Conservation (phyloP, 2,888 invertebrate genomes). For the Polydrusus cervinus region DNA sequence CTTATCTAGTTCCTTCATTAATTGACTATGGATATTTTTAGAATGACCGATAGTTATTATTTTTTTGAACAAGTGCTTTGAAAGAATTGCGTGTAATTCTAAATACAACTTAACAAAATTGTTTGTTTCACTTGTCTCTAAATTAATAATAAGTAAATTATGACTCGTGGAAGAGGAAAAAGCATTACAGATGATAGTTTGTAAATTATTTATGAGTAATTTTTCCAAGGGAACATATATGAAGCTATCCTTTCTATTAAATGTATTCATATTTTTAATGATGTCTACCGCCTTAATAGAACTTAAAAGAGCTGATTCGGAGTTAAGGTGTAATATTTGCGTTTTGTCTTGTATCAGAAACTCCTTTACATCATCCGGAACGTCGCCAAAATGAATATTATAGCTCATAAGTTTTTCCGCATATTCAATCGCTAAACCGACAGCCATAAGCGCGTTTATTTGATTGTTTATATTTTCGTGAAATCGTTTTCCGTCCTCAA, state of each 20-base stretch:
- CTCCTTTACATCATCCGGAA: not conserved
- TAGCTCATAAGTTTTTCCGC: conserved; percentile 34
- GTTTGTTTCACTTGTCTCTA: not conserved
- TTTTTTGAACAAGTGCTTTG: too few relatives aligned
- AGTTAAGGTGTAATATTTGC: conserved; percentile 16
- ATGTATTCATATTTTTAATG: conserved; percentile 9
- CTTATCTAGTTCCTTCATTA: too few relatives aligned
- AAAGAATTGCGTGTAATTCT: too few relatives aligned
- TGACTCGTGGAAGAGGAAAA: conserved; percentile 21
- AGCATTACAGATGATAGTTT: conserved; percentile 12
- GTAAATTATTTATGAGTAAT: conserved; percentile 2
- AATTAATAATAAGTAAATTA: conserved; percentile 39
- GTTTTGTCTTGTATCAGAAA: not conserved
- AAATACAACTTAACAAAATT: too few relatives aligned
- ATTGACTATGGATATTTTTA: too few relatives aligned
- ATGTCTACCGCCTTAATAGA: conserved; percentile 31
- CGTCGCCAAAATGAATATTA: conserved; percentile 1
- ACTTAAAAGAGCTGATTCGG: conserved; percentile 22
- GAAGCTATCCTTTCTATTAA: conserved; percentile 22
- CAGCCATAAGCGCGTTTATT: conserved; percentile 22
- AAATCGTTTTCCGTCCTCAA: not conserved
- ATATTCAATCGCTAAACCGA: conserved; percentile 35
- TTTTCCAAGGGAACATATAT: conserved; percentile 30
- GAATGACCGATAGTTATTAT: too few relatives aligned
- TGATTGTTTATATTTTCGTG: conserved; percentile 13